These are phyloP conservation scores for Cerastis rubricosa DNA, from an alignment of 2,888 invertebrate species.

Conservation along the genomic window DNA sequence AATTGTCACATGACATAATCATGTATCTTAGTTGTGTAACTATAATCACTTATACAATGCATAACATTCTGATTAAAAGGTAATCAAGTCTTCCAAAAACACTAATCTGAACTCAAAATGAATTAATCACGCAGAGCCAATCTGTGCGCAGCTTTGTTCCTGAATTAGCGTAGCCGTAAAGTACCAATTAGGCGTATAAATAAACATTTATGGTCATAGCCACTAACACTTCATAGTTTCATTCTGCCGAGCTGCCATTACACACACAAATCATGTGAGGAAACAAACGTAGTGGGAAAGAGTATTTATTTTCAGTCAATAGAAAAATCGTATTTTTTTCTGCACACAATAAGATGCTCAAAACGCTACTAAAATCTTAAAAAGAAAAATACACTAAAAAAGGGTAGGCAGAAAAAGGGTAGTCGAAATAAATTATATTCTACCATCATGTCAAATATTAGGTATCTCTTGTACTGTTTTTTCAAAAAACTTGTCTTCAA, in stretches of 20 bases:
- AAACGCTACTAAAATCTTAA: too few species aligned
- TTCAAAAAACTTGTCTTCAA: neutral
- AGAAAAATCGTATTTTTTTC: neutral
- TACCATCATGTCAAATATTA: too few species aligned
- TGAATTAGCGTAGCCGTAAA: slow-evolving; percentile 57
- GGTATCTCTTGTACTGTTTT: neutral
- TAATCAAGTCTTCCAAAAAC: too few species aligned
- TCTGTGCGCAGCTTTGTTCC: slow-evolving; percentile 32
- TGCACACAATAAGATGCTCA: neutral
- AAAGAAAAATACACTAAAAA: too few species aligned
- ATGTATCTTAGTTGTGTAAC: too few species aligned
- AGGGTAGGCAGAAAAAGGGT: too few species aligned
- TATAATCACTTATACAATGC: too few species aligned
- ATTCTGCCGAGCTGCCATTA: slow-evolving; percentile 27
- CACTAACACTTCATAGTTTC: slow-evolving; percentile 54
- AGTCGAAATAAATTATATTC: too few species aligned
- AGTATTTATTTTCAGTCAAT: neutral
- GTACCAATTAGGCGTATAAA: slow-evolving; percentile 62
- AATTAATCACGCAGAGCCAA: neutral
- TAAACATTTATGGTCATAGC: slow-evolving; percentile 61
- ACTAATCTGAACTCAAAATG: neutral
- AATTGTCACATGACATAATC: too few species aligned
- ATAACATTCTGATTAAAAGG: too few species aligned
- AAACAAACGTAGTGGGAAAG: neutral
- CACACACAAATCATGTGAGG: slow-evolving; percentile 30